phyloP scores from a whole-genome alignment of 2,113 vertebrate species.

The Otocyon megalotis region DNA sequence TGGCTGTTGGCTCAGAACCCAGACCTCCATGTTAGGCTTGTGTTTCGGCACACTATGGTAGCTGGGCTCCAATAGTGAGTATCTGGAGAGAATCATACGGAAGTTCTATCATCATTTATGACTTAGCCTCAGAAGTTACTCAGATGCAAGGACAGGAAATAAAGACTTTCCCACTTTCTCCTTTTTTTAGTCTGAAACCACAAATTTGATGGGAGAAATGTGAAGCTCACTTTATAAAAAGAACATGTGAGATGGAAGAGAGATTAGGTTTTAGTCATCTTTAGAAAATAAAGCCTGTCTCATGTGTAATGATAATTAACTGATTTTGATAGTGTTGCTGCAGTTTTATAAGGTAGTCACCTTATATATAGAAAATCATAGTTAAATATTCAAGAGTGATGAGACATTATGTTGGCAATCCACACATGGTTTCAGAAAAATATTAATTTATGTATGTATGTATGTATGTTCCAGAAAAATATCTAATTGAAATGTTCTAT shows the following conservation, averaged over 20 bases:
- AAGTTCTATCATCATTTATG: neutral
- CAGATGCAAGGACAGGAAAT: neutral
- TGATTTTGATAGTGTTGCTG: neutral
- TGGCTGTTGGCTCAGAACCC: neutral
- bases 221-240: neutral
- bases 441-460: neutral
- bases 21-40: neutral
- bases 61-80: neutral
- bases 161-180: neutral
- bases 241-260: neutral
- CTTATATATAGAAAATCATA: neutral
- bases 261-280: neutral
- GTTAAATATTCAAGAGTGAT: neutral
- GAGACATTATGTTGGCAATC: neutral
- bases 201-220: neutral
- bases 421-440: neutral
- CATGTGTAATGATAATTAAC: neutral
- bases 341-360: neutral
- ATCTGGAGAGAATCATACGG: neutral
- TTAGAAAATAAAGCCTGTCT: constrained; percentile 24
- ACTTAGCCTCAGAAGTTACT: neutral
- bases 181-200: neutral
- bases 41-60: neutral
- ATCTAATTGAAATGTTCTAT: neutral
- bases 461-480: neutral